These are phyloP conservation scores for Actinostola sp. DNA, from an alignment of 92 coral and sea anemone genomes.

Conservation along the genomic window DNA sequence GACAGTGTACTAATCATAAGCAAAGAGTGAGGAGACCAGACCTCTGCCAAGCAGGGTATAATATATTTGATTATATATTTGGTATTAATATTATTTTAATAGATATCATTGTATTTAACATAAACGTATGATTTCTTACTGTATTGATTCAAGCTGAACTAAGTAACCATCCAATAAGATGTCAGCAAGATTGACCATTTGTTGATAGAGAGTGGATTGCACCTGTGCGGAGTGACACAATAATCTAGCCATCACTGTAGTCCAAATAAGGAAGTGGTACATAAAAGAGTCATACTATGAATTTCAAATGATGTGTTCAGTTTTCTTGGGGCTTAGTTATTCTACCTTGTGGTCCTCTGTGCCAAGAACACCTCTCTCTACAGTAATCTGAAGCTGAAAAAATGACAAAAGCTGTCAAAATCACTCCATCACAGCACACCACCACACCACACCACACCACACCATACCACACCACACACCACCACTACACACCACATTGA, in stretches of 20 bases:
- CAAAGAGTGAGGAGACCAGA: too few species aligned
- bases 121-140: constrained; percentile 41
- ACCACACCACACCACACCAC: neutral
- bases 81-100: too few species aligned
- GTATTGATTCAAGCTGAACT: constrained; percentile 74
- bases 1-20: too few species aligned
- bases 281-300: neutral
- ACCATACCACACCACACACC: too few species aligned
- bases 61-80: too few species aligned
- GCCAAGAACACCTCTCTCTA: constrained; percentile 70
- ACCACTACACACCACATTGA: too few species aligned
- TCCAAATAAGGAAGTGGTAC: neutral
- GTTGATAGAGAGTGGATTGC: constrained; percentile 72
- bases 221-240: constrained; percentile 31
- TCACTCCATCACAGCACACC: neutral
- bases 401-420: neutral
- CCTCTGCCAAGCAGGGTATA: too few species aligned
- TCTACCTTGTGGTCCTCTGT: constrained; percentile 83
- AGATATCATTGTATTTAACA: too few species aligned
- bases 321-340: too few species aligned
- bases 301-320: too few species aligned
- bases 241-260: neutral
- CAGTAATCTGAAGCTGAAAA: constrained; percentile 71
- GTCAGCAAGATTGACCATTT: constrained; percentile 83
- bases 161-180: constrained; percentile 84